Base-by-base conservation (phyloP, 2,888 invertebrate species). In the Scelioninae gen. 1 region DNA sequence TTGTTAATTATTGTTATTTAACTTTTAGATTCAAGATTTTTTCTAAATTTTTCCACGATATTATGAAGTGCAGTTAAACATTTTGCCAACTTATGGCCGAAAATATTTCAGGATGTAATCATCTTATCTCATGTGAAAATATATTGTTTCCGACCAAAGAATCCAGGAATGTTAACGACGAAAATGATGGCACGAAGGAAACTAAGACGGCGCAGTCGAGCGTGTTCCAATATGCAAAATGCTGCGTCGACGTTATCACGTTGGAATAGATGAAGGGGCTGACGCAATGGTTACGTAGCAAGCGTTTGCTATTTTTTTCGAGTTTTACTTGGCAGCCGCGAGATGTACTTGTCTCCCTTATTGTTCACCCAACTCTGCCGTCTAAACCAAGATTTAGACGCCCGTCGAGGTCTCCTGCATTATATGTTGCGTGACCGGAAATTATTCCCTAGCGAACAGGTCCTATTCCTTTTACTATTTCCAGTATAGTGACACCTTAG, bases 211-310 rank as follows among this genome's bases (percentile, higher is more conserved):
- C 29, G 75, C 58, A 66, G 56, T 38, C 0, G 66, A 74, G 66
- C 76, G 76, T 77, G 81, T 66, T 71, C 88, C 88, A 89, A 90
- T 90, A 91, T 91, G 90, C 91, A 91, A 90, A 91, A 91, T 89
- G 91, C 91, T 90, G 90, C 90, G 91, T 91, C 91, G 89, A 90
- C 91, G 89, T 91, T 90, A 90, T 90, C 89, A 88, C 88, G 88
- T 88, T 88, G 86, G 86, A 84, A 84, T 86, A 89, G 90, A 90
- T 90, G 89, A 90, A 90, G 88, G 88, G 89, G 91, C 90, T 91
- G 91, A 90, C 90, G 89, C 85, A 86, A 88, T 89, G 87, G 89
- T 88, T 89, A 89, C 89, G 87, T 88, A 86, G 87, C 86, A 85
- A 86, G 86, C 87, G 87, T 87, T 80, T 58, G 65, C 89, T 87